Evolutionary conservation across 2,888 invertebrate genomes (phyloP), one percentile per base, ranked within the genome.

Genomic region (Cryptocheilus praepositus): DNA sequence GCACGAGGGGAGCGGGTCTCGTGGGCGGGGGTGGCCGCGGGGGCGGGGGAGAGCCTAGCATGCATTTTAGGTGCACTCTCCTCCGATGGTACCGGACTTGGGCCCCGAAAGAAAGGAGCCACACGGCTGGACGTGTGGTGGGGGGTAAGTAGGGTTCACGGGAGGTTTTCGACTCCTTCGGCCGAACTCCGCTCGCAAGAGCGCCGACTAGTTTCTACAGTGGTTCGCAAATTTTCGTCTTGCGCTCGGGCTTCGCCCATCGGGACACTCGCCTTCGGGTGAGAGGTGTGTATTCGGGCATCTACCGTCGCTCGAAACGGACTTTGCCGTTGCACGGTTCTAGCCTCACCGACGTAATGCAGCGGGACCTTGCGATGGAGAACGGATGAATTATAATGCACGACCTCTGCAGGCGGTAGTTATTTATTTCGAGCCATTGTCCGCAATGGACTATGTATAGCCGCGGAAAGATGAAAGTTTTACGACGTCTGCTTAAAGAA

Each of bases 141-240:
- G 88, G 88, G 87, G 88, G 88, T 85, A 88, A 85, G 88, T 88
- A 88, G 87, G 88, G 88, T 88, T 88, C 88, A 88, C 86, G 81
- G 81, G 87, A 88, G 88, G 88, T 88, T 88, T 88, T 88, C 88
- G 88, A 88, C 88, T 88, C 85, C 85, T 85, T 81, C 80, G 83
- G 78, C 83, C 80, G 77, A n/a, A 52, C 28, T 51, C 54, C 70
- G 65, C 77, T 64, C 76, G 75, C 76, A 81, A 79, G 81, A 82
- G 80, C 82, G 82, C 79, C 82, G 82, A 86, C 87, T 87, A 88
- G 86, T 86, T 88, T 84, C 83, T 69, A 67, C 85, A 88, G 87
- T 86, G 87, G 86, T 86, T 87, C 87, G 81, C 88, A 87, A 88
- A 83, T 86, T 85, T 82, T 71, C 59, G 60, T 57, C 71, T 62